phyloP scores from a whole-genome alignment of 1,140 invertebrate species.

The Maconellicoccus hirsutus region DNA sequence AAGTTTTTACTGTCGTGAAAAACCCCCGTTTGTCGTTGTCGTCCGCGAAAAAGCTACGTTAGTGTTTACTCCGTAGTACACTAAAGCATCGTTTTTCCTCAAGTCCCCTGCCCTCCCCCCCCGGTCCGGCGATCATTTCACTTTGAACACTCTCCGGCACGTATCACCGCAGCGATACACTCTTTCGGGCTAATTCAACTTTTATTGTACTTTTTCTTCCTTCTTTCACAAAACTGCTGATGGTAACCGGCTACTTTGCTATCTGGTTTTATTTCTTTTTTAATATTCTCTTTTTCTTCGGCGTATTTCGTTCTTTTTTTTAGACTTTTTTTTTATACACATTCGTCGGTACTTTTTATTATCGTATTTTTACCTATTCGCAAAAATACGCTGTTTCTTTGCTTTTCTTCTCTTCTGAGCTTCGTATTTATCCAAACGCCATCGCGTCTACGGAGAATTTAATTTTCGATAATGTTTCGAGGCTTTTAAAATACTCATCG shows the following conservation, averaged over 20 bases:
- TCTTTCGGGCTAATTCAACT: not conserved
- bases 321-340: too few species aligned
- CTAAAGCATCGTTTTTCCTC: too few species aligned
- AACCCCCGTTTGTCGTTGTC: not conserved
- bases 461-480: not conserved
- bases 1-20: not conserved
- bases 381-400: too few species aligned
- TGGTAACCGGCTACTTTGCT: not conserved
- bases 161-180: not conserved
- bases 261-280: slow-evolving; percentile 3
- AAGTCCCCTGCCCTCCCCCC: too few species aligned
- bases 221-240: not conserved
- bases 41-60: too few species aligned
- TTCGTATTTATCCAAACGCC: not conserved
- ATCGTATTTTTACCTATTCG: too few species aligned
- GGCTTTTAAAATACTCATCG: not conserved
- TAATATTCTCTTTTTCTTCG: not conserved
- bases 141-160: too few species aligned
- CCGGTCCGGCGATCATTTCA: too few species aligned
- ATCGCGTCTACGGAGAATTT: not conserved
- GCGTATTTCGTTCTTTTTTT: not conserved
- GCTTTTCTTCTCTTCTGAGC: not conserved
- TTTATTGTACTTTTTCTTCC: not conserved
- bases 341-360: too few species aligned
- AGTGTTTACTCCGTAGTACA: too few species aligned